A percentile compares a stretch with the other conserved stretches of the same genome.
These are phyloP conservation scores for Bombus huntii DNA, from an alignment of 1,140 invertebrate genomes.

Conservation along the genomic window DNA sequence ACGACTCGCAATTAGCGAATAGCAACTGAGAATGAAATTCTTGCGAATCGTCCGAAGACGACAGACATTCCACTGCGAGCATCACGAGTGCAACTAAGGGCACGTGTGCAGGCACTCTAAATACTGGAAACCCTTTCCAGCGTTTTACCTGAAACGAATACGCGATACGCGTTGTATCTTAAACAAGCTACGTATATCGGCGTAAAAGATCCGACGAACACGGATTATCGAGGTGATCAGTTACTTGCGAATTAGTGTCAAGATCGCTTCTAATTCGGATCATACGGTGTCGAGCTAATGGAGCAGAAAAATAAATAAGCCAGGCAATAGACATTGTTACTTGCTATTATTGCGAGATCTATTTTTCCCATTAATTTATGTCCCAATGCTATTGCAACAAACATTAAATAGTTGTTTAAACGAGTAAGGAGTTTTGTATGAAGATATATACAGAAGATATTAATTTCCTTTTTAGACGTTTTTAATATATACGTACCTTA, in stretches of 20 bases:
- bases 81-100: slow-evolving; percentile 36
- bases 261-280: slow-evolving; percentile 40
- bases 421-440: background rate
- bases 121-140: background rate
- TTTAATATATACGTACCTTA: too few relatives aligned
- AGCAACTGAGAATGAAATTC: slow-evolving; percentile 58
- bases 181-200: background rate
- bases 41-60: slow-evolving; percentile 64
- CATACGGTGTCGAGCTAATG: background rate
- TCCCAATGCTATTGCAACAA: background rate
- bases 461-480: background rate
- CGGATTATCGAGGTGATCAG: slow-evolving; percentile 48
- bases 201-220: background rate
- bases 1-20: slow-evolving; percentile 25
- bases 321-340: background rate
- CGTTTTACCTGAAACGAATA: background rate
- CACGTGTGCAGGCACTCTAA: slow-evolving; percentile 30
- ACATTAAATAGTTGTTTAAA: background rate
- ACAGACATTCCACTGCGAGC: slow-evolving; percentile 62
- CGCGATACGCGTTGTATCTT: background rate
- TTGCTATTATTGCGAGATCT: background rate
- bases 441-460: too few relatives aligned
- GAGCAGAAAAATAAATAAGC: background rate
- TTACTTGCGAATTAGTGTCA: slow-evolving; percentile 62
- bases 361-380: background rate